Evolutionary conservation across 1,140 invertebrate species (phyloP), one percentile per base, ranked within the genome.

Genomic region (Ips nitidus): DNA sequence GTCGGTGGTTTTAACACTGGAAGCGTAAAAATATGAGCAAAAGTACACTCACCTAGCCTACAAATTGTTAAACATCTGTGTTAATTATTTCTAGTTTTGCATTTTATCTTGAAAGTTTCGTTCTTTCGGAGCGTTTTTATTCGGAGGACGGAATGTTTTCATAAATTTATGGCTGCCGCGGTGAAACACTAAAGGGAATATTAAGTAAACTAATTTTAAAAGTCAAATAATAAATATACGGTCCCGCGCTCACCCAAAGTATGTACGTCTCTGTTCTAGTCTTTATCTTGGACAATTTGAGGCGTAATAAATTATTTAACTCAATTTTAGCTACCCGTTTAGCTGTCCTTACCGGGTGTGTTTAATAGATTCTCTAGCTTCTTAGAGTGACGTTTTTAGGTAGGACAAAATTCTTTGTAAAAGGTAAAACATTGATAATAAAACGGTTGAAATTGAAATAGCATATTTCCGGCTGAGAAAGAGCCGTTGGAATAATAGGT

Each of bases 401-500:
- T 22, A 22, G 22, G 22, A 22, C 22, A 22, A 22, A 22, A 22
- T 22, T 22, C 22, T 22, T 22, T 22, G 22, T 22, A 22, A 22
- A 22, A 22, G 22, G 22, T 22, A 22, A 22, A 22, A 22, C 22
- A 22, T 22, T 22, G 22, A 22, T 22, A 22, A 22, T 22, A 22
- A 22, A 22, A 22, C 22, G 22, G 22, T 22, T 22, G 22, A 22
- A 22, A 22, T 22, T 22, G 22, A 22, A 22, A 22, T 22, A 22
- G 22, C 22, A 22, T 22, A 22, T 22, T 22, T 22, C 22, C 22
- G 22, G 22, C 22, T 22, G 22, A 22, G 22, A 22, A 22, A 22
- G 22, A 22, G 22, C 22, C 22, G 52, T 58, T 57, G 42, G 60
- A 68, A 52, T 68, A 68, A 60, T 68, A 68, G 42, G 56, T 60